Evolutionary conservation across 2,797 vertebrate species (phyloP), one percentile per base, ranked within the genome.

Genomic region (Sebastes flavidus): DNA sequence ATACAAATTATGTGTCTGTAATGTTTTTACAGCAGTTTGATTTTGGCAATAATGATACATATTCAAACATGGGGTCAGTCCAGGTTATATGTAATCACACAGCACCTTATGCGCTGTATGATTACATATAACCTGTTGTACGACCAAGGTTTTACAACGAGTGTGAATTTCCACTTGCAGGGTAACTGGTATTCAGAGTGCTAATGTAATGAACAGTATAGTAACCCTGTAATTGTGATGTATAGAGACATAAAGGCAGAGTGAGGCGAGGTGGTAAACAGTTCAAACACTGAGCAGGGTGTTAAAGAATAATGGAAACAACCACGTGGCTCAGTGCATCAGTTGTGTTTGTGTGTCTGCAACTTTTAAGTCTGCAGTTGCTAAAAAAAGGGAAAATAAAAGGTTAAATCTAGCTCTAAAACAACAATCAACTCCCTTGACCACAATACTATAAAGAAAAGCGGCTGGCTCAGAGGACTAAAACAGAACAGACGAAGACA

Each of bases 401-500:
- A 16, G 13, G 22, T 74, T 63, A 14, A 65, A 8, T 11, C 27
- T 5, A 54, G 46, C 5, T 56, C n/a, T 58, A 77, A 78, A 84
- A 52, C 46, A 58, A 72, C 65, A 42, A 22, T 72, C 62, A 65
- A 59, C 13, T 81, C 69, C 36, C 12, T 55, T 56, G 85, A 87
- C 86, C 81, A 71, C 84, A 90, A 52, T 52, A 80, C 65, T 86
- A 80, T 65, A 56, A 75, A 83, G 71, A 82, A 69, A 67, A 72
- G 61, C 18, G 32, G 4, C 61, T 12, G 73, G 74, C 60, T 71
- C 68, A 59, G 32, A 66, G 25, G 65, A 63, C 38, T 30, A 79
- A 70, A 78, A 55, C 54, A 85, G 70, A 81, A 65, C 6, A 84
- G 78, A 82, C 77, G 75, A 87, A 82, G 82, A 83, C 58, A 86